Base-by-base conservation (phyloP, 2,888 invertebrate species). In the Halocaridina rubra region DNA sequence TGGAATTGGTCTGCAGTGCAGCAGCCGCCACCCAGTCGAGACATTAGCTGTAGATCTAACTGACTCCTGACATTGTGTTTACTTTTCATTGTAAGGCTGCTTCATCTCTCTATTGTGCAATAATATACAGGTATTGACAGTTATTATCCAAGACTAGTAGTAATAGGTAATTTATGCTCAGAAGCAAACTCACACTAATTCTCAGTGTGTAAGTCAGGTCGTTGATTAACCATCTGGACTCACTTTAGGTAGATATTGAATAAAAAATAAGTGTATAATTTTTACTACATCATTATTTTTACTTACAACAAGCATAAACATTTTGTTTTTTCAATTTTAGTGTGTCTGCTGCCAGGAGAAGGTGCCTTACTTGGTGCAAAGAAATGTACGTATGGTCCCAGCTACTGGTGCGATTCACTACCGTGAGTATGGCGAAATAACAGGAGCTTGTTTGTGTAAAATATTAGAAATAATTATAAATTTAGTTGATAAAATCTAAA, bases 361-460 rank as follows among this genome's bases (percentile, higher is more conserved):
- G 87, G 89, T 81, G 89, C 89, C 80, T 46, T 87, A 5, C 64
- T 89, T 24, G 88, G 88, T 39, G 91, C 91, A 75, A 92, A 93
- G 71, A 93, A 93, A 89, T 96, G 96, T 90, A 94, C 95, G 5
- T 95, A 94, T 93, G 96, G 96, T 7, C 96, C 96, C 3, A 92
- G 93, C 0, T 96, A 94, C 90, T 96, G 96, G 96, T 96, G 96
- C 91, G 92, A 92, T 88, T 93, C 93, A 89, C 90, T 93, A 85
- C 67, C 19, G 86, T 69, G 33, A 88, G 80, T 85, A 76, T 53
- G 86, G 16, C 75, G 61, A 59, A 57, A n/a, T n/a, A n/a, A n/a
- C n/a, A n/a, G n/a, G n/a, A n/a, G n/a, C n/a, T n/a, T n/a, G n/a
- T n/a, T n/a, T n/a, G n/a, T n/a, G n/a, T n/a, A n/a, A n/a, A n/a